These are phyloP conservation scores for Encarsia formosa DNA, from an alignment of 2,888 invertebrate species.

Conservation along the genomic window DNA sequence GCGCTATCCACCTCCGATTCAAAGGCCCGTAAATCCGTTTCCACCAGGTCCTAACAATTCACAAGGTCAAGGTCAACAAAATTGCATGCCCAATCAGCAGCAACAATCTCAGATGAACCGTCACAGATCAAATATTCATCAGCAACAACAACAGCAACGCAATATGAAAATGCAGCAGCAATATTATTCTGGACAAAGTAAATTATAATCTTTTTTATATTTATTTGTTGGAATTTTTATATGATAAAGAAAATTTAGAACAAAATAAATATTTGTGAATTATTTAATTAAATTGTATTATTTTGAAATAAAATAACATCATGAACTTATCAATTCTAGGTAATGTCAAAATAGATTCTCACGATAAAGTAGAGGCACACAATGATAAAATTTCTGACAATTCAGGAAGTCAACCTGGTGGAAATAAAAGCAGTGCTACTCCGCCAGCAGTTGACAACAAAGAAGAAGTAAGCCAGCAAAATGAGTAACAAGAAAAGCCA, in stretches of 20 bases:
- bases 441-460: slow-evolving; percentile 47
- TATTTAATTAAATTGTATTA: no score
- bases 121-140: slow-evolving; percentile 47
- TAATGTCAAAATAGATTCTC: slow-evolving; percentile 49
- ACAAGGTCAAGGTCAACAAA: slow-evolving; percentile 42
- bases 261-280: no score
- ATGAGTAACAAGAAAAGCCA: slow-evolving; percentile 39
- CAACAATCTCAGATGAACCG: slow-evolving; percentile 43
- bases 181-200: slow-evolving; percentile 56
- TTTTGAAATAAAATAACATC: no score
- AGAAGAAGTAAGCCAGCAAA: slow-evolving; percentile 50
- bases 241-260: no score
- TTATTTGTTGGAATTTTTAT: no score
- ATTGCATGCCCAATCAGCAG: slow-evolving; percentile 48
- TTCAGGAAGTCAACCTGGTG: slow-evolving; percentile 40
- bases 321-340: slow-evolving; percentile 34
- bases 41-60: slow-evolving; percentile 51
- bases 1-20: slow-evolving; percentile 55
- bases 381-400: slow-evolving; percentile 46
- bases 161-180: slow-evolving; percentile 52
- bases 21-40: slow-evolving; percentile 55
- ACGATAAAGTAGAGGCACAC: slow-evolving; percentile 47
- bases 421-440: slow-evolving; percentile 43
- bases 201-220: no score
- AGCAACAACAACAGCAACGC: slow-evolving; percentile 44